phyloP scores from a whole-genome alignment of 2,888 invertebrate species.

The Drosophila kokeensis region DNA sequence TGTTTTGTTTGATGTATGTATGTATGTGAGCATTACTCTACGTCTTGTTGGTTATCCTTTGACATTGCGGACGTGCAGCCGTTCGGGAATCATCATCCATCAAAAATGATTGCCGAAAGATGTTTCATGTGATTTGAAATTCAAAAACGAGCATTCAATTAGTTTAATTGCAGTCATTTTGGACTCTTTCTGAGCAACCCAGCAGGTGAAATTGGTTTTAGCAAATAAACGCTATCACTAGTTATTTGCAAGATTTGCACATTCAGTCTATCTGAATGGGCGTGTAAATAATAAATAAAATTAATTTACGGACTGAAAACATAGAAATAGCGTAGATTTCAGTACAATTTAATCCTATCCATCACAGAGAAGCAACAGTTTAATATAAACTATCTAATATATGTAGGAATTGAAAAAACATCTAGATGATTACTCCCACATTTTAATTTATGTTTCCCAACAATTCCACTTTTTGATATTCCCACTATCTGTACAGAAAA shows the following conservation, averaged over 20 bases:
- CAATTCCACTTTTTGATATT: background rate
- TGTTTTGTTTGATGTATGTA: slow-evolving; percentile 44
- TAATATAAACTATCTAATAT: background rate
- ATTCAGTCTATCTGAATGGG: slow-evolving; percentile 6
- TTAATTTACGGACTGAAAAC: background rate
- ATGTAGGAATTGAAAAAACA: background rate
- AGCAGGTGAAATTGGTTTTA: slow-evolving; percentile 63
- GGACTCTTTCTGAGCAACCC: slow-evolving; percentile 16
- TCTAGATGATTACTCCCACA: background rate
- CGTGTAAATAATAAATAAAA: background rate
- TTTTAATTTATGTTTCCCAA: background rate
- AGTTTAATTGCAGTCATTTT: slow-evolving; percentile 72
- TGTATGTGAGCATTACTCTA: slow-evolving; percentile 58
- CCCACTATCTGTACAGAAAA: background rate
- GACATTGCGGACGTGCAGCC: slow-evolving; percentile 69
- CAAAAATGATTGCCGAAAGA: slow-evolving; percentile 80
- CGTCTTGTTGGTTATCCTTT: slow-evolving; percentile 71
- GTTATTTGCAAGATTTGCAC: background rate
- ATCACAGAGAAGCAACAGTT: background rate
- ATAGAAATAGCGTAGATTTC: background rate
- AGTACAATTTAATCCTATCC: background rate
- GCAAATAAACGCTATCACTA: slow-evolving; percentile 8
- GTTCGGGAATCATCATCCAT: slow-evolving; percentile 75
- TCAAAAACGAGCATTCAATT: slow-evolving; percentile 74
- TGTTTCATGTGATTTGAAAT: slow-evolving; percentile 76